Base-by-base conservation (phyloP, 2,797 vertebrate genomes). In the Miichthys miiuy region DNA sequence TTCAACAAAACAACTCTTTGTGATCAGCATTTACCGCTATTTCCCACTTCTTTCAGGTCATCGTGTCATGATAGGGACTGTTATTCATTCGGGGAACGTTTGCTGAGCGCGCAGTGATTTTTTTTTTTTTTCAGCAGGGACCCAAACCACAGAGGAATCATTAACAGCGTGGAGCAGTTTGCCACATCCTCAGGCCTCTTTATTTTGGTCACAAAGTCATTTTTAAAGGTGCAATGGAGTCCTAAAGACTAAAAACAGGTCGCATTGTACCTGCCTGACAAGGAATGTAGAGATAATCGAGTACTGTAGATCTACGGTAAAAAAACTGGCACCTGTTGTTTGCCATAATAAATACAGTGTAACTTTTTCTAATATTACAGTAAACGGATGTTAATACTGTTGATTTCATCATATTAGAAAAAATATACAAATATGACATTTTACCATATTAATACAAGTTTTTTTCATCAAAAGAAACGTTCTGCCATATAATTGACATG, bases 181-280 rank as follows among this genome's bases (percentile, higher is more conserved):
- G 17, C 44, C 41, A 63, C 60, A 25, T n/a, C 65, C 44, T 70
- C 67, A 51, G 61, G 25, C 56, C 21, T 30, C 70, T 38, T 61
- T 41, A 61, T 27, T 54, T 72, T 38, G 38, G 72, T 62, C 57
- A 52, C 46, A 65, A 20, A 65, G 34, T 62, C 9, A 34, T 5
- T 60, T 69, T 25, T 18, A 44, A 65, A 68, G 74, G 56, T 23
- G 38, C 4, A 12, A 27, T 20, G 18, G 0, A 44, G 47, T 54
- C n/a, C 20, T 14, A 8, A 4, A 47, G 17, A 18, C 10, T 27
- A 6, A 52, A 34, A 56, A 51, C 41, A 27, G 57, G 23, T 51
- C 4, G 17, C 4, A 17, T 23, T 41, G 17, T 16, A 8, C 20
- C n/a, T 41, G 51, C 17, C 64, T 54, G 3, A 48, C 42, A 57